Conservation (phyloP, 2,888 invertebrate genomes). For the Ophioninae sp. region DNA sequence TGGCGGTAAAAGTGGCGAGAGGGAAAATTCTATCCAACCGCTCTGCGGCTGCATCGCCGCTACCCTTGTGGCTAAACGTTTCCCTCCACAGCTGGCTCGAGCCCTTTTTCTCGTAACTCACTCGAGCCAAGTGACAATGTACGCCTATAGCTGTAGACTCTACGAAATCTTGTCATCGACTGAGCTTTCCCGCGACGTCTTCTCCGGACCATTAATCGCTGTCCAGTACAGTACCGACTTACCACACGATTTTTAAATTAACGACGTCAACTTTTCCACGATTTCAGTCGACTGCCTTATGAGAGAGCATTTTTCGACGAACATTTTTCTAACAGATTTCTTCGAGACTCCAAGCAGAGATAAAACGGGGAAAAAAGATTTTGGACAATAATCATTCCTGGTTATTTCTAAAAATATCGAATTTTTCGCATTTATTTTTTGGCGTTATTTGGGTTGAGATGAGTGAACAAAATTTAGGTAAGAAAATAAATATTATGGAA, state of each 20-base stretch:
- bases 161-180: conserved; percentile 25
- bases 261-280: conserved; percentile 39
- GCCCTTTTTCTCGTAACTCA: conserved; percentile 39
- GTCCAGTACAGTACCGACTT: conserved; percentile 74
- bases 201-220: conserved; percentile 73
- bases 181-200: conserved; percentile 16
- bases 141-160: not conserved
- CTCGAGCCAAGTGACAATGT: conserved; percentile 1
- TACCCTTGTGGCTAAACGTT: conserved; percentile 1
- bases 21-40: conserved; percentile 41
- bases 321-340: conserved; percentile 19
- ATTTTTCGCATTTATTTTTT: too few species aligned
- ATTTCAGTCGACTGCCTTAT: conserved; percentile 1
- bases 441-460: too few species aligned
- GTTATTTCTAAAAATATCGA: too few species aligned
- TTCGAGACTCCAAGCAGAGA: not conserved
- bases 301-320: not conserved
- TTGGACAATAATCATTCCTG: too few species aligned
- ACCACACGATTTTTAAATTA: conserved; percentile 72
- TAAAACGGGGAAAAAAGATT: too few species aligned
- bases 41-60: conserved; percentile 13
- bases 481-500: too few species aligned
- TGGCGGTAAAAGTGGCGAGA: conserved; percentile 33
- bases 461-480: too few species aligned
- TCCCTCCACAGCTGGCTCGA: conserved; percentile 1